Evolutionary conservation across 1,140 invertebrate genomes (phyloP), one percentile per base, ranked within the genome.

Genomic region (Microplitis demolitor): DNA sequence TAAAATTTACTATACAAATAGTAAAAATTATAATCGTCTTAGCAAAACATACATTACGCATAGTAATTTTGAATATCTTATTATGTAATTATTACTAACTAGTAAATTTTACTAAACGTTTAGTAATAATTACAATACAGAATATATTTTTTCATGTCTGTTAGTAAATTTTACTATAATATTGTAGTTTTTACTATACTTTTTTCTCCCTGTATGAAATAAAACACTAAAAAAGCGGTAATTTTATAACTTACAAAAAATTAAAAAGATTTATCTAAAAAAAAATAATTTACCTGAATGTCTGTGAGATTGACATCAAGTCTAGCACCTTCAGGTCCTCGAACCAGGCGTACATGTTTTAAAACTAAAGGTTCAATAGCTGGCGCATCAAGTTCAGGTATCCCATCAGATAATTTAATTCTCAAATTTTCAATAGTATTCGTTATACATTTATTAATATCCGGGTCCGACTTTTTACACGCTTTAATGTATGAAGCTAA

Each of bases 401-500:
- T 92, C 72, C 92, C 92, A 81, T 87, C 79, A 4, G 85, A 83
- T 61, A 93, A 86, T 79, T 91, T 89, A 0, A 88, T 87, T 67
- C 89, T 86, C 3, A 93, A 78, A 31, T 87, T 82, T 45, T 92
- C 89, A 4, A 93, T 89, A 0, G 91, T 90, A 66, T 91, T 89
- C 54, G 88, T 88, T 66, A 93, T 91, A 78, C 92, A 93, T 70
- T 86, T 85, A 75, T 90, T 88, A 45, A 93, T 86, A 8, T 92
- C 84, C 0, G 91, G 90, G 79, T 92, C 90, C 60, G 84, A 88
- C 72, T 89, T 88, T 76, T 89, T 90, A 76, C 92, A 93, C 53
- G 91, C 80, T 77, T 92, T 90, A 72, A 93, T 92, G 78, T 91
- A 93, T 8, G 90, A 82, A 14, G 92, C 92, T 93, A 85, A 51